phyloP scores from a whole-genome alignment of 2,888 invertebrate species.

The Macrostomum cliftonense region DNA sequence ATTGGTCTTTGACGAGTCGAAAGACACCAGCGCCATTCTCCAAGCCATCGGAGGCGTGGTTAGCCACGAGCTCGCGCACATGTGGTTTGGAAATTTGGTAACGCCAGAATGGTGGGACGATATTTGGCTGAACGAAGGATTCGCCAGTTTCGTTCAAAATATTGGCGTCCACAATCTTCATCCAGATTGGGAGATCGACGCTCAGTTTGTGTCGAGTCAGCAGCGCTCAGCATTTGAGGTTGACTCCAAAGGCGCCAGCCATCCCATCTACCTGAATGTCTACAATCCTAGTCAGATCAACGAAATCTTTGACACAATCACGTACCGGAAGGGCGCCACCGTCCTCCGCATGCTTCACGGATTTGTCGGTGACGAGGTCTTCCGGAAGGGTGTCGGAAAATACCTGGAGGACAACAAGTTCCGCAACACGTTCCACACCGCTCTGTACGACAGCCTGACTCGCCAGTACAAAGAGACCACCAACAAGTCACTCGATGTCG shows the following conservation, averaged over 20 bases:
- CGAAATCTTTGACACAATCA: constrained; percentile 29
- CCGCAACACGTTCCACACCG: constrained; percentile 28
- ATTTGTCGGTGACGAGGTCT: constrained; percentile 28
- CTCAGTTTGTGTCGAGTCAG: not conserved
- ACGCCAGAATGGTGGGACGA: constrained; percentile 37
- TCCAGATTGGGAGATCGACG: constrained; percentile 28
- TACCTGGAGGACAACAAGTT: constrained; percentile 27
- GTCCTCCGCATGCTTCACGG: constrained; percentile 28
- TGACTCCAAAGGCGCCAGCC: constrained; percentile 29
- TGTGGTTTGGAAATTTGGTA: constrained; percentile 42
- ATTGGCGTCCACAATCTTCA: constrained; percentile 29
- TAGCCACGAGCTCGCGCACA: constrained; percentile 41
- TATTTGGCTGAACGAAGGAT: constrained; percentile 35
- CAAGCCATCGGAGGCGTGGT: constrained; percentile 31
- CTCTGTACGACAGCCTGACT: constrained; percentile 21
- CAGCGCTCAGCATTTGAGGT: constrained; percentile 4
- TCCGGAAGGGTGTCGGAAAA: constrained; percentile 22
- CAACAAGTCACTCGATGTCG: constrained; percentile 15
- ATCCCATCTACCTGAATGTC: constrained; percentile 30
- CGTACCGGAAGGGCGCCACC: constrained; percentile 35
- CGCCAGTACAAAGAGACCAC: not conserved
- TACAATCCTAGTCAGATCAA: constrained; percentile 28
- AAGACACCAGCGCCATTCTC: constrained; percentile 20
- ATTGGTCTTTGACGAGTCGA: constrained; percentile 4
- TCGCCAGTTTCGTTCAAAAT: constrained; percentile 33